phyloP scores from a whole-genome alignment of 2,113 vertebrate genomes.

The Chauna torquata region DNA sequence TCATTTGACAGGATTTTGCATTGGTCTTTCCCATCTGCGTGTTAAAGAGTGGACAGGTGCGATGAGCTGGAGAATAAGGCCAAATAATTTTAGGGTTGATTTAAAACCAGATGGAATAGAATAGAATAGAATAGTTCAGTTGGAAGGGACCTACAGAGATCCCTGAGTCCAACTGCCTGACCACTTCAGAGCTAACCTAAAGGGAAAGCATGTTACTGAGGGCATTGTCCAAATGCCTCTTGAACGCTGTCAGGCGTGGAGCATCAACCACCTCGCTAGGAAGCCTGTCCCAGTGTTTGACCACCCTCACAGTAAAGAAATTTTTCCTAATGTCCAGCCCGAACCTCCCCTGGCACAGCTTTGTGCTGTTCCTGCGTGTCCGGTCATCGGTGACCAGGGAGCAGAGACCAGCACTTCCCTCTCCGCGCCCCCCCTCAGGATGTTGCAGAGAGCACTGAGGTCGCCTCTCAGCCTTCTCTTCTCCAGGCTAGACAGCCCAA shows the following conservation, averaged over 20 bases:
- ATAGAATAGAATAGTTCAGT: too few relatives aligned
- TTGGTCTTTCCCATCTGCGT: neutral
- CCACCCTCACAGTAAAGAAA: neutral
- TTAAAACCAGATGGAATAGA: neutral
- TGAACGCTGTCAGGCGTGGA: neutral
- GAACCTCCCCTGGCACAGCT: neutral
- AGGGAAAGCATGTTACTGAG: neutral
- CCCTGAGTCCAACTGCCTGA: too few relatives aligned
- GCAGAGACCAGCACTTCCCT: neutral
- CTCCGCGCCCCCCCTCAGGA: neutral
- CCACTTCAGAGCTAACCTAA: too few relatives aligned
- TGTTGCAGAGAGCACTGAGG: neutral
- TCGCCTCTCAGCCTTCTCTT: neutral
- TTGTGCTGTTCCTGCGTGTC: neutral
- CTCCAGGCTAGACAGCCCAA: neutral
- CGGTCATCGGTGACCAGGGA: neutral
- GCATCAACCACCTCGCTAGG: neutral
- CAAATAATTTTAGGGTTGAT: neutral
- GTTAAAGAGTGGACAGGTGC: rapidly evolving
- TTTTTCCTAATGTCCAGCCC: neutral
- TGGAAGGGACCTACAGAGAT: too few relatives aligned
- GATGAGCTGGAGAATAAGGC: neutral
- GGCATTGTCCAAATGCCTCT: neutral
- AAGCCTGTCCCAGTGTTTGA: neutral
- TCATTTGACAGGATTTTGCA: neutral